A percentile compares a stretch with the other conserved stretches of the same genome.
These are phyloP conservation scores for Gnathonemus longibarbis DNA, from an alignment of 2,113 vertebrate species.

Conservation along the genomic window DNA sequence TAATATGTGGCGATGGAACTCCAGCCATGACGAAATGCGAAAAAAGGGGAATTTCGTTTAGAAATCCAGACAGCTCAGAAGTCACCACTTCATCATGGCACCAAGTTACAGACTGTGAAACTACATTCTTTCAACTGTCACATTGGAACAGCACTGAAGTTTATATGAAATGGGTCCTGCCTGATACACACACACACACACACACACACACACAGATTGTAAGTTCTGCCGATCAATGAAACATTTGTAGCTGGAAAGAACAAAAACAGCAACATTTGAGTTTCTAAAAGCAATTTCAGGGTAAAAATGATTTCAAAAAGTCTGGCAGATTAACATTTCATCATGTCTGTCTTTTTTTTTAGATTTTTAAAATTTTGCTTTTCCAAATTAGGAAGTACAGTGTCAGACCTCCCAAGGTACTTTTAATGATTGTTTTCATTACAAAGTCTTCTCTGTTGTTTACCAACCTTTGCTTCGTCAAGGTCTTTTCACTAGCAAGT, in stretches of 20 bases:
- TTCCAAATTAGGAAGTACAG: not conserved
- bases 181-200: not conserved
- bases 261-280: not conserved
- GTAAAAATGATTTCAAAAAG: not conserved
- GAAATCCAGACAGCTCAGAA: not conserved
- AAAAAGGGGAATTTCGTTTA: not conserved
- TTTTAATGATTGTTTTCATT: not conserved
- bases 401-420: not conserved
- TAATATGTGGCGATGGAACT: not conserved
- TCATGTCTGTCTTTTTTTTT: not conserved
- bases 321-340: not conserved
- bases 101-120: not conserved
- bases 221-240: not conserved
- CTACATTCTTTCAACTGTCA: constrained; percentile 16
- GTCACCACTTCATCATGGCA: not conserved
- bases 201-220: not conserved
- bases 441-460: not conserved
- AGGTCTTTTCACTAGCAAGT: not conserved
- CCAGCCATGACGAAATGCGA: not conserved
- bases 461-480: not conserved
- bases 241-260: not conserved
- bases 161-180: constrained; percentile 12
- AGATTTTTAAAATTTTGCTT: not conserved
- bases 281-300: not conserved
- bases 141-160: constrained; percentile 17